Evolutionary conservation across 2,888 invertebrate genomes (phyloP).

Genomic region (Ophion obscuratus): DNA sequence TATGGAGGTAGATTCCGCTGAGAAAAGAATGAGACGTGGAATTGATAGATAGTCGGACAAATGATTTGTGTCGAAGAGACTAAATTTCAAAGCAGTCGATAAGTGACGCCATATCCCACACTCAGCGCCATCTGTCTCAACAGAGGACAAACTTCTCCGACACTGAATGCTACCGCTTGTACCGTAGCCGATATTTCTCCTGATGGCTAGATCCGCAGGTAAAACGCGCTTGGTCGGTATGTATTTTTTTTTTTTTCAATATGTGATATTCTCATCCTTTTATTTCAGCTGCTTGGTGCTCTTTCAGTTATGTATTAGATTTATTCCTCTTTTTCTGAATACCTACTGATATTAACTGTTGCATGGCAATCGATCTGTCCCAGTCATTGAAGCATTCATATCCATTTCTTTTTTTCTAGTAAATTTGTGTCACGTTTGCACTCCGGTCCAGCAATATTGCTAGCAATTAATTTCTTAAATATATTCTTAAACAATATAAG

Average conservation of each 20-base stretch:
- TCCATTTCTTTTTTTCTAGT: background rate
- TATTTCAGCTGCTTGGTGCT: background rate
- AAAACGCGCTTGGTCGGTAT: conserved; percentile 62
- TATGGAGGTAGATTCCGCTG: conserved; percentile 24
- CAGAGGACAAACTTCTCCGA: conserved; percentile 63
- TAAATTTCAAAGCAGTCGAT: conserved; percentile 53
- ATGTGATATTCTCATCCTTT: background rate
- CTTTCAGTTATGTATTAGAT: conserved; percentile 10
- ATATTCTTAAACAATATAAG: background rate
- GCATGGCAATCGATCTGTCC: conserved; percentile 10
- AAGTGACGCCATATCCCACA: conserved; percentile 44
- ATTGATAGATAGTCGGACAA: conserved; percentile 50
- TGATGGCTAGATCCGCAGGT: conserved; percentile 20
- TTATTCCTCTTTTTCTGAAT: background rate
- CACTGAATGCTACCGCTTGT: conserved; percentile 15
- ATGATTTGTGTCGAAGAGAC: conserved; percentile 41
- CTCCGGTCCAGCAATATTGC: background rate
- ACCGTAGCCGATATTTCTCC: conserved; percentile 33
- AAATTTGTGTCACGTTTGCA: conserved; percentile 15
- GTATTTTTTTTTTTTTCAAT: conserved; percentile 10
- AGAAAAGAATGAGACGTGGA: conserved; percentile 48
- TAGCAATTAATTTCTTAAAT: background rate
- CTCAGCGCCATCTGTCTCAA: conserved; percentile 76
- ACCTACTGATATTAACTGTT: conserved; percentile 14
- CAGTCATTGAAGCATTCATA: conserved; percentile 5